A percentile compares a stretch with the other conserved stretches of the same genome.
phyloP scores from a whole-genome alignment of 1,140 invertebrate genomes.

The Neodiprion fabricii region DNA sequence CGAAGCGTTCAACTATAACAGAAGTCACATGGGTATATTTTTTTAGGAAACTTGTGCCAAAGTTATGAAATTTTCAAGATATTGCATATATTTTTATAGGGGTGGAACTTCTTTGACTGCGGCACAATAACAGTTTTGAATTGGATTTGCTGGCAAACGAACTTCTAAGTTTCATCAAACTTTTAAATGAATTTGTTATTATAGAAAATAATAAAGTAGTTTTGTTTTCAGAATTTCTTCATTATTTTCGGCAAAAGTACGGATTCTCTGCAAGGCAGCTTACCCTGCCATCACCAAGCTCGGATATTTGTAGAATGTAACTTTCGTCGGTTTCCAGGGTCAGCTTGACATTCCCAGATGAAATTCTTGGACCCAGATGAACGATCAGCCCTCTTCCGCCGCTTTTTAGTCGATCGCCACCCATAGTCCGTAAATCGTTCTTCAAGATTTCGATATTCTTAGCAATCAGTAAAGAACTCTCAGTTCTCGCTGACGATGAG shows the following conservation, averaged over 20 bases:
- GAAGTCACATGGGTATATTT: not conserved
- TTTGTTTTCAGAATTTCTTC: too few species aligned
- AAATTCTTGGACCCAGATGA: slow-evolving; percentile 34
- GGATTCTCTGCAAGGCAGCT: slow-evolving; percentile 2
- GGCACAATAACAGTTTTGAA: too few species aligned
- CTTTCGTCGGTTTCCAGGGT: slow-evolving; percentile 72
- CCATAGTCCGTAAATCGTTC: slow-evolving; percentile 27
- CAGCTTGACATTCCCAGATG: slow-evolving; percentile 41
- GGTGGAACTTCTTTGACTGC: too few species aligned
- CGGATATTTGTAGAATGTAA: slow-evolving; percentile 66
- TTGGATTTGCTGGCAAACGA: too few species aligned
- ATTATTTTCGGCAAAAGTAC: too few species aligned
- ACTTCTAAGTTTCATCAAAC: too few species aligned
- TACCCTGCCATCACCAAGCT: slow-evolving; percentile 58
- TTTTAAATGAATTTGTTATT: too few species aligned
- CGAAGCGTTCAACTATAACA: slow-evolving; percentile 60
- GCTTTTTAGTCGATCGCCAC: slow-evolving; percentile 21
- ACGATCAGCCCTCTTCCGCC: slow-evolving; percentile 46
- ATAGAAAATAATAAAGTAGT: too few species aligned
- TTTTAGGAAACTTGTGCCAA: not conserved
- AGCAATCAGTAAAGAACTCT: slow-evolving; percentile 49
- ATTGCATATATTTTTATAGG: too few species aligned
- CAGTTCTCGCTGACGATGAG: slow-evolving; percentile 48
- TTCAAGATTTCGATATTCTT: slow-evolving; percentile 49
- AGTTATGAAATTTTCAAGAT: too few species aligned